Percentiles rank a stretch among this genome's conserved stretches.
phyloP scores from a whole-genome alignment of 1,140 invertebrate genomes.

The Zaprionus taronus region DNA sequence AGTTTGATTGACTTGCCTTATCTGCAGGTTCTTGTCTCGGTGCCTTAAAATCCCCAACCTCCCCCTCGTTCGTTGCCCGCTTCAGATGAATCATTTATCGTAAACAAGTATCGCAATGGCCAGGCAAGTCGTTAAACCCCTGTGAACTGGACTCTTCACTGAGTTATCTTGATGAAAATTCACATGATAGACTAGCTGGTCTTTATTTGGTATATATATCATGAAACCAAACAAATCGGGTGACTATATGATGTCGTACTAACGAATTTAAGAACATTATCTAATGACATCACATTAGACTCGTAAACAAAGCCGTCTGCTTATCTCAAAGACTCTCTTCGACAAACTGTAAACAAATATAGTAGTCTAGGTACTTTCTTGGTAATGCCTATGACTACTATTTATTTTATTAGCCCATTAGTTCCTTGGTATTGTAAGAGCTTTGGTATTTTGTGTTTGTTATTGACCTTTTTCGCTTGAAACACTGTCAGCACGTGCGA shows the following conservation, averaged over 20 bases:
- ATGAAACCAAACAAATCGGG: not conserved
- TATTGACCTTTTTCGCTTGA: conserved; percentile 56
- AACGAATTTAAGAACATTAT: not conserved
- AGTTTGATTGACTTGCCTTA: conserved; percentile 34
- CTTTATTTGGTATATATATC: not conserved
- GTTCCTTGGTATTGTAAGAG: conserved; percentile 21
- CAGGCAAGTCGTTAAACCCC: not conserved
- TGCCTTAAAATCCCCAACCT: not conserved
- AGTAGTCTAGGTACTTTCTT: not conserved
- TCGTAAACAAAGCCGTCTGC: not conserved
- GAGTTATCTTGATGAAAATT: not conserved
- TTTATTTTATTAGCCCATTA: not conserved
- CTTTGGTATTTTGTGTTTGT: conserved; percentile 26
- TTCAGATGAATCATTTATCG: conserved; percentile 8
- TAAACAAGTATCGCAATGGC: not conserved
- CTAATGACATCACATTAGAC: not conserved
- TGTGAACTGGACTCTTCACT: not conserved
- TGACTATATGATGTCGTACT: not conserved
- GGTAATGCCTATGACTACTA: not conserved
- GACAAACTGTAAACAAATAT: conserved; percentile 4
- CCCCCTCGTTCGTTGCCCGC: not conserved
- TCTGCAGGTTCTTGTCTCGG: conserved; percentile 8
- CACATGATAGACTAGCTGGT: not conserved
- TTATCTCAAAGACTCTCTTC: conserved; percentile 3
- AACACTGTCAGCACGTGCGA: conserved; percentile 47